Evolutionary conservation across 1,140 invertebrate genomes (phyloP).

Genomic region (Cheumatopsyche charites): DNA sequence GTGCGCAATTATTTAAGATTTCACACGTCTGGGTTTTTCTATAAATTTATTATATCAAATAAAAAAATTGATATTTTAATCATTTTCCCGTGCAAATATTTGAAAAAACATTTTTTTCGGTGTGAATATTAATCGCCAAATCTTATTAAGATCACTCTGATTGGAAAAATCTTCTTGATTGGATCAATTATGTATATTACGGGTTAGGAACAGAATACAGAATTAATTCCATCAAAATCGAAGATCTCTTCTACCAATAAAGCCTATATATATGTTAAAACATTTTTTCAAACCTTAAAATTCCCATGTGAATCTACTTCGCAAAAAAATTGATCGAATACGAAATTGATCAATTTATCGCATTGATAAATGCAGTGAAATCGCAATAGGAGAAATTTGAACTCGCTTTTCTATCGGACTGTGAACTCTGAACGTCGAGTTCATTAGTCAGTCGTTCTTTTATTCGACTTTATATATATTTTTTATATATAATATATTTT

Average conservation of each 20-base stretch:
- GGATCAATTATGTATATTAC: conserved; percentile 21
- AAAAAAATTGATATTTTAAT: no score
- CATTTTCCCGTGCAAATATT: neutral
- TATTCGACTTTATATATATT: no score
- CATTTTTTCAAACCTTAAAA: neutral
- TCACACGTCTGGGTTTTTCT: no score
- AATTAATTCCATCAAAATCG: neutral
- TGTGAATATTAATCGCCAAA: neutral
- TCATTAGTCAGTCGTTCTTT: conserved; percentile 10
- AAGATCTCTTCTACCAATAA: neutral
- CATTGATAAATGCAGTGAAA: conserved; percentile 24
- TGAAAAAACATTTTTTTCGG: neutral
- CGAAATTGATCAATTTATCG: no score
- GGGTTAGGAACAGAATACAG: neutral
- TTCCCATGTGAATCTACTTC: no score
- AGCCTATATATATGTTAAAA: conserved; percentile 7
- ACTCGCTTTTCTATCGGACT: conserved; percentile 6
- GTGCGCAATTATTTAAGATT: no score
- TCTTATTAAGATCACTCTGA: neutral
- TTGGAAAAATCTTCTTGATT: neutral
- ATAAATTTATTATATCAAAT: no score
- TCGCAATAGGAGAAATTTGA: conserved; percentile 25
- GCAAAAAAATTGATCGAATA: no score
- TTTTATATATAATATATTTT: neutral
- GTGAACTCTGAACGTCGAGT: conserved; percentile 3